phyloP scores from a whole-genome alignment of 2,113 vertebrate genomes.

The Gallinago paraguaiae region DNA sequence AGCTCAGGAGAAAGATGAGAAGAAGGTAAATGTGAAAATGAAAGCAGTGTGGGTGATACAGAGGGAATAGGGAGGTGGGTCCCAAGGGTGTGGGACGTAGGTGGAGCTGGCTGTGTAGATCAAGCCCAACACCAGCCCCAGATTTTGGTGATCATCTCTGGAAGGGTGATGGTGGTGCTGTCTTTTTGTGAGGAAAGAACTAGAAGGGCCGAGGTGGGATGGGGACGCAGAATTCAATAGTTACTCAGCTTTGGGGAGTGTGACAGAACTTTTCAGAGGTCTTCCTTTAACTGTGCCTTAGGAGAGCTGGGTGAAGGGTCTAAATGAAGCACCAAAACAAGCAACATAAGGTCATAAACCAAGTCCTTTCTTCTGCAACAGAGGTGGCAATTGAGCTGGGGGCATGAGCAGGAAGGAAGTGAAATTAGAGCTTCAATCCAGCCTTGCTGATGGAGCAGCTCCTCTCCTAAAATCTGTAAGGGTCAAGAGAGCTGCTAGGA shows the following conservation, averaged over 20 bases:
- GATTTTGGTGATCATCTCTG: neutral
- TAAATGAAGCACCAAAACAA: neutral
- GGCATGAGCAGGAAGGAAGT: neutral
- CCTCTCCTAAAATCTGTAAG: neutral
- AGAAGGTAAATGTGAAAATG: neutral
- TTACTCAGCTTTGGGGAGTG: fast-evolving
- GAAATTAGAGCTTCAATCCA: neutral
- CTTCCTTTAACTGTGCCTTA: neutral
- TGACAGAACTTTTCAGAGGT: neutral
- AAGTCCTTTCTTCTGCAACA: neutral
- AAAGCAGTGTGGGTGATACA: neutral
- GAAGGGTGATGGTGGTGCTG: neutral
- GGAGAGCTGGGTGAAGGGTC: neutral
- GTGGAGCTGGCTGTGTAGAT: fast-evolving
- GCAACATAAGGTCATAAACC: too few species aligned
- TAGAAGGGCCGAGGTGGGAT: neutral
- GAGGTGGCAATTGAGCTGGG: neutral
- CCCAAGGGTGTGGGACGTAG: neutral
- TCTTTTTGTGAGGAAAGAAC: neutral
- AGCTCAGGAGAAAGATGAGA: neutral
- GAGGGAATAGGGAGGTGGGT: neutral
- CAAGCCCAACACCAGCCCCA: too few species aligned
- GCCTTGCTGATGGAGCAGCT: neutral
- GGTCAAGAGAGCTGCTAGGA: neutral
- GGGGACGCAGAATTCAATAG: neutral